Conservation (phyloP, 2,888 invertebrate species). For the Mycalesis mineus region DNA sequence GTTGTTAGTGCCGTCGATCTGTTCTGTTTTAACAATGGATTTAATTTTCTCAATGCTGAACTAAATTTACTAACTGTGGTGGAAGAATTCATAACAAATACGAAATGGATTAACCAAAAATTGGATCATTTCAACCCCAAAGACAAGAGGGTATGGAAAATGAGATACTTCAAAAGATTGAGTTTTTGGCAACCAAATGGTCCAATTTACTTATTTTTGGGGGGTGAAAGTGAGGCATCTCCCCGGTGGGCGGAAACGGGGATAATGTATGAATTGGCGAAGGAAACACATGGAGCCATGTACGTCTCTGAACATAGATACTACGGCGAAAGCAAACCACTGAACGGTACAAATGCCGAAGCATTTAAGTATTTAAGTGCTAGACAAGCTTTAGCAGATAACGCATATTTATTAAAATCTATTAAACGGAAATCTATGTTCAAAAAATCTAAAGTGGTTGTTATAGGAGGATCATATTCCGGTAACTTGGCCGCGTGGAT, state of each 20-base stretch:
- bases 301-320: constrained; percentile 62
- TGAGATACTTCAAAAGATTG: constrained; percentile 59
- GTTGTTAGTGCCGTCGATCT: constrained; percentile 37
- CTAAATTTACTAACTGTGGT: constrained; percentile 34
- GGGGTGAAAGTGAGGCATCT: constrained; percentile 53
- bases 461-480: constrained; percentile 64
- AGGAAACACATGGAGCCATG: constrained; percentile 63
- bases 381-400: constrained; percentile 60
- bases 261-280: constrained; percentile 54
- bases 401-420: constrained; percentile 44
- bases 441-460: constrained; percentile 54
- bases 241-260: constrained; percentile 50
- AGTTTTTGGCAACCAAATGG: constrained; percentile 51
- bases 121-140: constrained; percentile 55
- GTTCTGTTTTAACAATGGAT: constrained; percentile 35
- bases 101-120: constrained; percentile 54
- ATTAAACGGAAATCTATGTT: constrained; percentile 45
- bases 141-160: constrained; percentile 52
- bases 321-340: constrained; percentile 62
- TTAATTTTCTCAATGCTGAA: constrained; percentile 43
- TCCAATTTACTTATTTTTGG: constrained; percentile 57
- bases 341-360: constrained; percentile 42
- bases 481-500: constrained; percentile 69
- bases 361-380: constrained; percentile 56
- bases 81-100: constrained; percentile 28